Evolutionary conservation across 2,797 vertebrate genomes (phyloP).

Genomic region (Nannoperca australis): DNA sequence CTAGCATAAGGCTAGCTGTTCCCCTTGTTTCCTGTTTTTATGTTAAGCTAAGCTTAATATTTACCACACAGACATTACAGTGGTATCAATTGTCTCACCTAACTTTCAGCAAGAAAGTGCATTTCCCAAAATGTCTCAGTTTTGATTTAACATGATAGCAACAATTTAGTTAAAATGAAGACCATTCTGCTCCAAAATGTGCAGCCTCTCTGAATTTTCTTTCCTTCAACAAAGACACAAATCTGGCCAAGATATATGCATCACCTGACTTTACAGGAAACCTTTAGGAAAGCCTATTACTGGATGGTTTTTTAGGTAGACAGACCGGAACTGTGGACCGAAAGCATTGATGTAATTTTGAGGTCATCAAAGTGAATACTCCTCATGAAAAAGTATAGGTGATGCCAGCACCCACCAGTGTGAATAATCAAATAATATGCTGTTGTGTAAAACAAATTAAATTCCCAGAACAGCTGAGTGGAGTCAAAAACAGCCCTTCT

Average conservation of each 20-base stretch:
- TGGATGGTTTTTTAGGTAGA: no score
- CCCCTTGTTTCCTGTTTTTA: not conserved
- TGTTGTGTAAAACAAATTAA: constrained; percentile 1
- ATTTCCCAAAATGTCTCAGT: not conserved
- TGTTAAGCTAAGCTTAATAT: constrained; percentile 5
- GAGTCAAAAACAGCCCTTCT: constrained; percentile 2
- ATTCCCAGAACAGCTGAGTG: constrained; percentile 36
- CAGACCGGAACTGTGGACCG: not conserved
- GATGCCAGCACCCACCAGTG: not conserved
- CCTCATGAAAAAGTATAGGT: not conserved
- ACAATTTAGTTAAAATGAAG: no score
- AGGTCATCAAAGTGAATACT: not conserved
- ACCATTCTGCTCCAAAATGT: no score
- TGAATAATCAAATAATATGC: not conserved
- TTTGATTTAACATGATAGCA: not conserved
- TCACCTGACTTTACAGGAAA: not conserved
- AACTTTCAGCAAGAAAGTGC: no score
- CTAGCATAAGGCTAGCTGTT: not conserved
- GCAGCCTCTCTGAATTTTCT: no score
- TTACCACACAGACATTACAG: not conserved
- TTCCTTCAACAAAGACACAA: not conserved
- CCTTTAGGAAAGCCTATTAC: no score
- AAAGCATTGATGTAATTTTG: not conserved
- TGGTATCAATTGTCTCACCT: not conserved
- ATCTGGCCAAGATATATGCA: not conserved